Evolutionary conservation across 64 coral and sea anemone species (phyloP).

Genomic region (Stichodactyla helianthus): DNA sequence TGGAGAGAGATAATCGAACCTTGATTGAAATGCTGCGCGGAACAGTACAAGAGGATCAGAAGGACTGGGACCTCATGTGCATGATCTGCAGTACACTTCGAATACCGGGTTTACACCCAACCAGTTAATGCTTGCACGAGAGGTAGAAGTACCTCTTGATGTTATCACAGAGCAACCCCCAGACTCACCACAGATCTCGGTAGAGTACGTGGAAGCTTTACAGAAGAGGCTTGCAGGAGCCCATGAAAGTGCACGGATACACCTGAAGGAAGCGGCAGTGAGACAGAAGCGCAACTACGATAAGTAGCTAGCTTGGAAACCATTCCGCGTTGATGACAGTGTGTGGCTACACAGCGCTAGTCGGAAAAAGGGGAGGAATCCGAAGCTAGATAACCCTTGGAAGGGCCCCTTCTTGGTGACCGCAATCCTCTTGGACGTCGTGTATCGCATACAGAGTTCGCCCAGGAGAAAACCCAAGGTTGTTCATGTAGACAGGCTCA

Average conservation of each 20-base stretch:
- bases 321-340: slow-evolving; percentile 27
- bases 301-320: slow-evolving; percentile 3
- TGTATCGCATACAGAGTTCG: slow-evolving; percentile 15
- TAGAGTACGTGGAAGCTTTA: slow-evolving; percentile 23
- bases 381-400: neutral
- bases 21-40: slow-evolving; percentile 44
- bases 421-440: slow-evolving; percentile 6
- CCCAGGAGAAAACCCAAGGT: slow-evolving; percentile 29
- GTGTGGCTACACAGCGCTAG: slow-evolving; percentile 43
- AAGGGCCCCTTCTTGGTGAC: slow-evolving; percentile 8
- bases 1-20: slow-evolving; percentile 45
- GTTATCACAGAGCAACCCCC: slow-evolving; percentile 17
- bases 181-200: slow-evolving; percentile 7
- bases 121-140: slow-evolving; percentile 42
- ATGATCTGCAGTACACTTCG: slow-evolving; percentile 39
- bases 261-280: slow-evolving; percentile 27
- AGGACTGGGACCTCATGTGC: slow-evolving; percentile 47
- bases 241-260: slow-evolving; percentile 2
- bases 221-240: slow-evolving; percentile 16
- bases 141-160: slow-evolving; percentile 32
- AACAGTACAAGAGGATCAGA: slow-evolving; percentile 31
- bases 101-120: slow-evolving; percentile 15
- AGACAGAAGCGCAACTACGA: slow-evolving; percentile 50
- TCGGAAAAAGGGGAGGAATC: neutral
- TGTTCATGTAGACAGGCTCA: slow-evolving; percentile 34